Percentiles rank a stretch among this genome's conserved stretches.
These are phyloP conservation scores for Conus canariensis DNA, from an alignment of 2,888 invertebrate genomes.

Conservation along the genomic window DNA sequence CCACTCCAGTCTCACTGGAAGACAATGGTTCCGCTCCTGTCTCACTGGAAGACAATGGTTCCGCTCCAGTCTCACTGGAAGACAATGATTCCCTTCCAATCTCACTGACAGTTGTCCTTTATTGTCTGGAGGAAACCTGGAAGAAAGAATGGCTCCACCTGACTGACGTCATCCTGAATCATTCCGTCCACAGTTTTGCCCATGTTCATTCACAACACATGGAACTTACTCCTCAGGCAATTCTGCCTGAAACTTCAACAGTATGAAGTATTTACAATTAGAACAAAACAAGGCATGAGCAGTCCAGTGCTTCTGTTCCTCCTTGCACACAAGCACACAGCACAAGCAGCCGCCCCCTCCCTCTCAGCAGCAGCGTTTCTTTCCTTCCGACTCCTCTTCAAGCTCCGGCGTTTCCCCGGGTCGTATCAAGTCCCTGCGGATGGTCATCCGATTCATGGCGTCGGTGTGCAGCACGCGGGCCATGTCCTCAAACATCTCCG, in stretches of 20 bases:
- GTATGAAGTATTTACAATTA: neutral
- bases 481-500: slow-evolving; percentile 94
- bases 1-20: no score
- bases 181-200: neutral
- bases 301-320: neutral
- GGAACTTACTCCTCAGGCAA: neutral
- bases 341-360: neutral
- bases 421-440: slow-evolving; percentile 65
- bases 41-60: no score
- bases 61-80: no score
- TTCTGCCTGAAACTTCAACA: neutral
- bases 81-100: no score
- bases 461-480: slow-evolving; percentile 80
- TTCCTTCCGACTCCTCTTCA: slow-evolving; percentile 50
- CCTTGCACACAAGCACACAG: slow-evolving; percentile 5
- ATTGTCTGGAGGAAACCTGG: no score
- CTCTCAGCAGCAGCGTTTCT: slow-evolving; percentile 64
- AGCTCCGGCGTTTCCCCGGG: slow-evolving; percentile 68
- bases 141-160: no score
- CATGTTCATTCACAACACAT: neutral
- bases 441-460: slow-evolving; percentile 66
- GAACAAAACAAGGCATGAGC: neutral
- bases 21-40: no score
- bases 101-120: no score
- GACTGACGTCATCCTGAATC: no score